phyloP scores from a whole-genome alignment of 2,888 invertebrate genomes.

The Quadroppia sp. region DNA sequence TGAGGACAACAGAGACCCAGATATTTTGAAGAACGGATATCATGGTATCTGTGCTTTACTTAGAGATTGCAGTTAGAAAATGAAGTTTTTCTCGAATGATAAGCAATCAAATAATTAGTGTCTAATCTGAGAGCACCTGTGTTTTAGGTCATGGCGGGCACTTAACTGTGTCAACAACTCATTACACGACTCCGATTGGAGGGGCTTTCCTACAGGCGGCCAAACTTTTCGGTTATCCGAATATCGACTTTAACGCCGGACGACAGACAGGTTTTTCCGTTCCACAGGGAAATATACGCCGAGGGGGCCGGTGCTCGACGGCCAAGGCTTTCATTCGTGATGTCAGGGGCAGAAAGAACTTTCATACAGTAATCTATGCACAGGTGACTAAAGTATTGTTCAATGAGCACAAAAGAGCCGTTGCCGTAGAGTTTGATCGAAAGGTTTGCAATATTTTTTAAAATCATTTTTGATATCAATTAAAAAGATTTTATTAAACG shows the following conservation, averaged over 20 bases:
- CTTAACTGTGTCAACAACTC: conserved; percentile 47
- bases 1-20: conserved; percentile 48
- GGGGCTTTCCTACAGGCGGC: conserved; percentile 47
- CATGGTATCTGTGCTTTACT: conserved; percentile 37
- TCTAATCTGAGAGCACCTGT: not conserved
- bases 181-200: conserved; percentile 47
- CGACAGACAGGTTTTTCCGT: conserved; percentile 48
- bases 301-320: conserved; percentile 51
- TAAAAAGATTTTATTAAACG: not conserved
- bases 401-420: conserved; percentile 69
- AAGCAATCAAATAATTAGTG: conserved; percentile 6
- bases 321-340: conserved; percentile 51
- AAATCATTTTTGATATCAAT: not conserved
- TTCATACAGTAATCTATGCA: conserved; percentile 61
- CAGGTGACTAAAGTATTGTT: conserved; percentile 56
- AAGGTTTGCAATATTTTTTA: conserved; percentile 10
- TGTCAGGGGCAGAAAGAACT: conserved; percentile 57
- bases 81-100: too few species aligned
- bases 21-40: conserved; percentile 46
- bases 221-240: conserved; percentile 47
- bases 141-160: conserved; percentile 44
- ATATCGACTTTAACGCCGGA: conserved; percentile 48
- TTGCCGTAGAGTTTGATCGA: conserved; percentile 47
- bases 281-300: conserved; percentile 50
- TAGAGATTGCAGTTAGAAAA: too few species aligned